These are phyloP conservation scores for Globicephala melas DNA, from an alignment of 2,113 vertebrate species.

Conservation along the genomic window DNA sequence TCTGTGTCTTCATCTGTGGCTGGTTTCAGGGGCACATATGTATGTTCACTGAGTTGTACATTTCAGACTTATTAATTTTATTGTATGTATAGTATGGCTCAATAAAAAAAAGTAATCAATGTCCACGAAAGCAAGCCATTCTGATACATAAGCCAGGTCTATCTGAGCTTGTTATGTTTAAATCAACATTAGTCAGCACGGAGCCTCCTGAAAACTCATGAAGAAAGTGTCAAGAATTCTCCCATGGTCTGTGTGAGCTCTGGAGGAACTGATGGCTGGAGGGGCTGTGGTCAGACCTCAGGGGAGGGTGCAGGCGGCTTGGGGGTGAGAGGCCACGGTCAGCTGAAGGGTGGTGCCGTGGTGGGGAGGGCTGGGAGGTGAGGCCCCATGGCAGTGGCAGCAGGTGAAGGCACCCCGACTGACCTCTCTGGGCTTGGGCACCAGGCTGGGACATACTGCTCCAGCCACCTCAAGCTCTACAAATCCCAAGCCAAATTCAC, in stretches of 20 bases:
- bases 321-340: not conserved
- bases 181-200: not conserved
- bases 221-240: not conserved
- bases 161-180: not conserved
- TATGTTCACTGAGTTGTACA: not conserved
- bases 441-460: not conserved
- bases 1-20: not conserved
- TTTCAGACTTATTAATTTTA: not conserved
- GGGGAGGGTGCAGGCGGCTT: not conserved
- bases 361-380: not conserved
- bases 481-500: not conserved
- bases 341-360: not conserved
- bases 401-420: not conserved
- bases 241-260: not conserved
- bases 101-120: not conserved
- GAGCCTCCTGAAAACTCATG: not conserved
- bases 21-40: accelerated
- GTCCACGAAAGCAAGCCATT: not conserved
- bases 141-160: not conserved
- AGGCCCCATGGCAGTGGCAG: not conserved
- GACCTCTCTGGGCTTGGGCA: not conserved
- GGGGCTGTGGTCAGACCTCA: not conserved
- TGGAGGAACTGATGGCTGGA: not conserved
- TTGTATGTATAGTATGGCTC: not conserved
- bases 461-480: not conserved